Base-by-base conservation (phyloP, 2,797 vertebrate genomes). In the Pipistrellus kuhlii region DNA sequence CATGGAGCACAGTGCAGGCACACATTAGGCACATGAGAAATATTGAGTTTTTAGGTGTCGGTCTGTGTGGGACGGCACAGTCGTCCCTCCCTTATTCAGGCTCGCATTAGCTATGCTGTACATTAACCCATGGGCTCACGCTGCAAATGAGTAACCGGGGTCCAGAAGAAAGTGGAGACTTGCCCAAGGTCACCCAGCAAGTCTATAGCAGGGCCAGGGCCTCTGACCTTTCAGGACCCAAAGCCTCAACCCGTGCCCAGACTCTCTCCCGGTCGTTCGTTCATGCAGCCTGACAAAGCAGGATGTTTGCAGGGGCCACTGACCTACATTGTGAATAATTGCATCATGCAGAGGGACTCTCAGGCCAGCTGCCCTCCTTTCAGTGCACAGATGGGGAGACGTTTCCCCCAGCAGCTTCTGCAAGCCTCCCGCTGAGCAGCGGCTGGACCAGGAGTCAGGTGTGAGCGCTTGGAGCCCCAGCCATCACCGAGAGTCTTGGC, bases 271-370 rank as follows among this genome's bases (percentile, higher is more conserved):
- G 23, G 35, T 44, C 20, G 2, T 68, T 32, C n/a, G 14, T 64
- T 7, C 35, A 14, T 44, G 25, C 15, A 30, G 23, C 85, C 32
- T 41, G 30, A 73, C 73, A 80, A 23, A 64, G 62, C 81, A 41
- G 77, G 53, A 13, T 23, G 59, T 73, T 68, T 35, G 77, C 78
- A 38, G 86, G 90, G 96, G 91, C 88, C 69, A 6, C 92, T 96
- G 93, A 85, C 96, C 95, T 96, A 94, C 93, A 88, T 82, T 69
- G 87, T 89, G 94, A 91, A 32, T 62, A 76, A 21, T 17, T 80
- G 66, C 64, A 27, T 83, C 71, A 53, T 90, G 94, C 94, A 80
- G 64, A 95, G 93, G 64, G 85, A 64, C 86, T 66, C 88, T 59
- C 69, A 2, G 81, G 94, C 94, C 95, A 93, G 95, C 92, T 93